phyloP scores from a whole-genome alignment of 2,888 invertebrate species.

The Agrochola litura region DNA sequence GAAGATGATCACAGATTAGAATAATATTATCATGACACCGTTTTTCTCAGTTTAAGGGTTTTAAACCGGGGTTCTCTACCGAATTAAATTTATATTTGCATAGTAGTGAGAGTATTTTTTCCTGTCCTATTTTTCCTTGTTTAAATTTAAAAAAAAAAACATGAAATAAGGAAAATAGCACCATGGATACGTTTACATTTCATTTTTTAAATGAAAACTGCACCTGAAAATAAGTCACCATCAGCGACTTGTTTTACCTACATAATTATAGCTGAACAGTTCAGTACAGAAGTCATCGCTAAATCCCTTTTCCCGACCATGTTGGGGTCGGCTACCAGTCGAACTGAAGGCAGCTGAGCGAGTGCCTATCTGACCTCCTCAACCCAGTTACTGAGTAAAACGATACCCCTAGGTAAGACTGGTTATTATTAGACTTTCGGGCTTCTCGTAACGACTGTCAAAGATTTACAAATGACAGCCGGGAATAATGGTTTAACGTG shows the following conservation, averaged over 20 bases:
- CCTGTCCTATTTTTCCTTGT: background rate
- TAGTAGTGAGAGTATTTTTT: too few relatives aligned
- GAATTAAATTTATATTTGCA: background rate
- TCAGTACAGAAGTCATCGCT: background rate
- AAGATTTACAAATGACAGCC: background rate
- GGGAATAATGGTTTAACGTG: background rate
- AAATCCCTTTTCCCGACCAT: background rate
- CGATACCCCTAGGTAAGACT: background rate
- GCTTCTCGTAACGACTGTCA: background rate
- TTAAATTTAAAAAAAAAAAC: background rate
- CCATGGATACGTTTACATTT: background rate
- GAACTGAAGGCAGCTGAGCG: background rate
- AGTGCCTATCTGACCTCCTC: background rate
- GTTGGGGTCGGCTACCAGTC: too few relatives aligned
- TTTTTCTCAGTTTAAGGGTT: background rate
- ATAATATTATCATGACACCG: background rate
- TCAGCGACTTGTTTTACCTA: too few relatives aligned
- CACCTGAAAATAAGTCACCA: too few relatives aligned
- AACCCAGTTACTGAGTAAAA: background rate
- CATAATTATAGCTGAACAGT: background rate
- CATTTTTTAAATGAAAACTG: background rate
- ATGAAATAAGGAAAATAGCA: background rate
- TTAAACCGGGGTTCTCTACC: too few relatives aligned
- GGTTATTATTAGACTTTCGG: background rate
- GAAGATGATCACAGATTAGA: constrained; percentile 7